Conservation (phyloP, 2,888 invertebrate genomes). For the Bombylius discolor region DNA sequence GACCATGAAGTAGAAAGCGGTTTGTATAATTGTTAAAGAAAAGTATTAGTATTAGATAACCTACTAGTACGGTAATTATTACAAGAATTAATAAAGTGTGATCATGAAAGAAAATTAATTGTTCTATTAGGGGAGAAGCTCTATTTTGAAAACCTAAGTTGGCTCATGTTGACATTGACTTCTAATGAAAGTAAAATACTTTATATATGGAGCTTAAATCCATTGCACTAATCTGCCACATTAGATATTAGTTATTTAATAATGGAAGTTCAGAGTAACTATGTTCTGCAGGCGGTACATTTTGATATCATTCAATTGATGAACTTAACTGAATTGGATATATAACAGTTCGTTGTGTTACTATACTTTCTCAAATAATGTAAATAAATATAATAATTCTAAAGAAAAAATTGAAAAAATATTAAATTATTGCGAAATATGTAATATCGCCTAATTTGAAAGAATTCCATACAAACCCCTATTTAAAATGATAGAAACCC, state of each 20-base stretch:
- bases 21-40: conserved; percentile 45
- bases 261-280: conserved; percentile 46
- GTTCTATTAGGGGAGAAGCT: conserved; percentile 50
- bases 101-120: conserved; percentile 51
- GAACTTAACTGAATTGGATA: conserved; percentile 40
- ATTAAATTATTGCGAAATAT: too few relatives aligned
- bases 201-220: conserved; percentile 56
- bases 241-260: conserved; percentile 44
- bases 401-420: conserved; percentile 45
- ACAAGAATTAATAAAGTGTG: conserved; percentile 47
- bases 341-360: conserved; percentile 40
- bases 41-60: conserved; percentile 43
- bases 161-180: conserved; percentile 44
- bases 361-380: conserved; percentile 48
- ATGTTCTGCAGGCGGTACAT: conserved; percentile 44
- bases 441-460: not conserved
- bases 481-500: not conserved
- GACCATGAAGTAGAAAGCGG: conserved; percentile 44
- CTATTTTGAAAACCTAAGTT: conserved; percentile 47
- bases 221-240: conserved; percentile 49
- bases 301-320: conserved; percentile 51
- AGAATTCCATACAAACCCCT: conserved; percentile 1
- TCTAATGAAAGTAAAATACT: conserved; percentile 48
- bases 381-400: conserved; percentile 46
- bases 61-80: conserved; percentile 47